A percentile compares a stretch with the other conserved stretches of the same genome.
Conservation (phyloP, 2,113 vertebrate genomes). For the Gracilinanus agilis region DNA sequence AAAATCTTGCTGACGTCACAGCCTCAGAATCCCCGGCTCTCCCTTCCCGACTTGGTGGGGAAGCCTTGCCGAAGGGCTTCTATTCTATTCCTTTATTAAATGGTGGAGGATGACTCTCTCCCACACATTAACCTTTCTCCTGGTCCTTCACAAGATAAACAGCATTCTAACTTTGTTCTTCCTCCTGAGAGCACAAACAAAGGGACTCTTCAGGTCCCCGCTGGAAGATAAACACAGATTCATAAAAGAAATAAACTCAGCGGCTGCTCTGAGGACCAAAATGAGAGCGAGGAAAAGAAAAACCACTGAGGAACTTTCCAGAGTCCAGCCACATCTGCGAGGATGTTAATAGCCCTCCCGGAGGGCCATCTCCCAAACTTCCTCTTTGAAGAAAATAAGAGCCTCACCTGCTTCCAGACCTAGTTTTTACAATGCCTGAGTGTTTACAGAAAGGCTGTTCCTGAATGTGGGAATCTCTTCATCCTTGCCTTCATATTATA, state of each 20-base stretch:
- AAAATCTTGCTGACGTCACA: not conserved
- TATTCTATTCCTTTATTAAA: not conserved
- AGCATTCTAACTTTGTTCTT: conserved; percentile 2
- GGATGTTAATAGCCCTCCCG: not conserved
- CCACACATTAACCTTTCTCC: not conserved
- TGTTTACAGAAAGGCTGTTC: not conserved
- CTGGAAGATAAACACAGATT: conserved; percentile 5
- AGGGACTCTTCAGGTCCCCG: conserved; percentile 19
- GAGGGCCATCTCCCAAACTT: too few species aligned
- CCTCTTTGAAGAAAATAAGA: not conserved
- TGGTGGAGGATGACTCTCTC: not conserved
- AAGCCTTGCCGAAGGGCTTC: not conserved
- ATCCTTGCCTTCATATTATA: not conserved
- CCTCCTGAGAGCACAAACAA: not conserved
- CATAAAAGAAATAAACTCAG: not conserved
- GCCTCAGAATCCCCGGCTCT: not conserved
- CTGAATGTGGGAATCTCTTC: not conserved
- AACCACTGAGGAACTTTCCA: not conserved
- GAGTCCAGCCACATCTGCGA: not conserved
- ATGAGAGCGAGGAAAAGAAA: not conserved
- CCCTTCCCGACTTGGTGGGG: not conserved
- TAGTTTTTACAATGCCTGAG: not conserved
- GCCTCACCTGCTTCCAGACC: not conserved
- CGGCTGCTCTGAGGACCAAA: not conserved
- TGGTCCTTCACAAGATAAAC: conserved; percentile 34